These are phyloP conservation scores for Herpailurus yagouaroundi DNA, from an alignment of 2,113 vertebrate genomes.

Conservation along the genomic window DNA sequence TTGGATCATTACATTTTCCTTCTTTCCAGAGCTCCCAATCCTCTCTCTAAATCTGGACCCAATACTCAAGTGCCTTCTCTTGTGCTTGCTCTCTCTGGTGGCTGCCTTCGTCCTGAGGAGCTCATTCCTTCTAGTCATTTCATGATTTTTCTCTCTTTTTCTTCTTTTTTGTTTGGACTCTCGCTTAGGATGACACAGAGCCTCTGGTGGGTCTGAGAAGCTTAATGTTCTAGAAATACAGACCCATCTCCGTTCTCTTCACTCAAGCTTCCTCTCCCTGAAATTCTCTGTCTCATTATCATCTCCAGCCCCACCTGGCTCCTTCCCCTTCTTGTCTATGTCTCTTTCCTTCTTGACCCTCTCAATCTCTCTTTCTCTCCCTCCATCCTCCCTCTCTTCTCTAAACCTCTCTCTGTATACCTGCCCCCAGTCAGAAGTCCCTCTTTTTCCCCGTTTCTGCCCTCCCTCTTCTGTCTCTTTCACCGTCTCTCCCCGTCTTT, in stretches of 20 bases:
- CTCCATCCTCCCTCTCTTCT: neutral
- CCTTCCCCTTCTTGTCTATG: neutral
- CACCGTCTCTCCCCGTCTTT: neutral
- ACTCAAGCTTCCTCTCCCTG: neutral
- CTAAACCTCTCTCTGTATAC: neutral
- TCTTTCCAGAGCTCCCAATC: neutral
- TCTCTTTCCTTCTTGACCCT: neutral
- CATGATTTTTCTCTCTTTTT: neutral
- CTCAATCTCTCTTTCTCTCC: neutral
- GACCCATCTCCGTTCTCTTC: neutral
- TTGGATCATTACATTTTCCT: constrained; percentile 43
- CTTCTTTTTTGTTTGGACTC: neutral
- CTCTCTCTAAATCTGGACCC: constrained; percentile 26
- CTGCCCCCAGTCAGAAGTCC: neutral
- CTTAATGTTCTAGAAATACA: neutral
- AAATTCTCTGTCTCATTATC: neutral
- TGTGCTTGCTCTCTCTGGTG: neutral
- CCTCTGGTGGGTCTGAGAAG: neutral
- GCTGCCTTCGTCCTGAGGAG: neutral
- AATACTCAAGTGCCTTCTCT: constrained; percentile 21
- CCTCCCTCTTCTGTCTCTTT: neutral
- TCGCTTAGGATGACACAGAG: neutral
- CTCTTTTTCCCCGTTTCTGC: neutral
- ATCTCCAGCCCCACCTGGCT: neutral
- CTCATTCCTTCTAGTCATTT: neutral